Evolutionary conservation across 2,888 invertebrate species (phyloP), one percentile per base, ranked within the genome.

Genomic region (Ethmia dodecea): DNA sequence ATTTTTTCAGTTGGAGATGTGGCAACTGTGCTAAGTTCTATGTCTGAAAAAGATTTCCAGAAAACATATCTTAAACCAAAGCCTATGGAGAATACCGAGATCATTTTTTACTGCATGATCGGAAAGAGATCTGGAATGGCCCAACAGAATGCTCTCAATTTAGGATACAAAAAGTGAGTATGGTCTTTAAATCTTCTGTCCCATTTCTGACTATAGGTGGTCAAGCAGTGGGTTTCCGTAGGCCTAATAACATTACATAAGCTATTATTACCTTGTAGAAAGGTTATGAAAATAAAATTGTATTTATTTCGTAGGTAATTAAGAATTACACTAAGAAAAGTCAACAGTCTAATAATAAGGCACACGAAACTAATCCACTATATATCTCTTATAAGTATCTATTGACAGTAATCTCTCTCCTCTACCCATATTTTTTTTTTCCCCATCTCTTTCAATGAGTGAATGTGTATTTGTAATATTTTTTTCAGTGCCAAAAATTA

Each of bases 41-140:
- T 87, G 50, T 51, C 87, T 8, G 74, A 83, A 0, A 73, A 86
- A 22, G 83, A 87, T 16, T 93, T 93, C 58, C 52, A 86, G 48
- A 50, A 81, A 22, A 83, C 70, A 38, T 93, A 87, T 58, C 79
- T 87, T 0, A 86, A 80, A 35, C 55, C 76, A 0, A 92, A 92
- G 53, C 93, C 93, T 0, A 42, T 62, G 1, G 63, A 74, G 34
- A 67, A 89, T 26, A 84, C 88, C 2, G 88, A 89, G 49, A 75
- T 93, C 2, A 90, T 93, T 47, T 89, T 93, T 47, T 90, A 90
- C 32, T 94, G 93, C 58, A 89, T 88, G 68, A 87, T 90, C 40
- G 93, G 93, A 6, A 89, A 75, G 52, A 86, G 93, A 55, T 90
- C 92, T 45, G 84, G 77, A 5, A 87, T 74, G 55, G 92, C 92